Evolutionary conservation across 2,888 invertebrate species (phyloP).

Genomic region (Mongoloraphidia duomilia): DNA sequence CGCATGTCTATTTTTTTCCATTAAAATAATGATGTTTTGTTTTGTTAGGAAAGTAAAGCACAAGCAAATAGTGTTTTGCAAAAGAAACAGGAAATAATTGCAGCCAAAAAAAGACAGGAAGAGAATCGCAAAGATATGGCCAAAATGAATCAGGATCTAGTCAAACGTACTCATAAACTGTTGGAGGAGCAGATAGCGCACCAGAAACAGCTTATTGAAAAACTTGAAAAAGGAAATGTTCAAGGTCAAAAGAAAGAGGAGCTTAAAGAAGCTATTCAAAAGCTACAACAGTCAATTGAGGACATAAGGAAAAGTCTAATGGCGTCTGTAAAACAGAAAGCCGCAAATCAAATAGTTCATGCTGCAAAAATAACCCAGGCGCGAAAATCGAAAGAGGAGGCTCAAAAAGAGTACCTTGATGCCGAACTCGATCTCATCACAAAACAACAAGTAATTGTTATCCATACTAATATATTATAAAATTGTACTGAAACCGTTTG

Average conservation of each 20-base stretch:
- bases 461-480: neutral
- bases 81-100: constrained; percentile 40
- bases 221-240: constrained; percentile 55
- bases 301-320: constrained; percentile 53
- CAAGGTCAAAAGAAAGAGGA: constrained; percentile 57
- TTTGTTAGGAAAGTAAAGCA: constrained; percentile 21
- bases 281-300: constrained; percentile 71
- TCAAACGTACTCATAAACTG: constrained; percentile 72
- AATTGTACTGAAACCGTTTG: too few relatives aligned
- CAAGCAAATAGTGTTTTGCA: constrained; percentile 32
- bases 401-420: constrained; percentile 79
- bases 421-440: constrained; percentile 83
- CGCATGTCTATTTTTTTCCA: too few relatives aligned
- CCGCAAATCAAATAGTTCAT: constrained; percentile 5
- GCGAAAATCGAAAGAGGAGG: constrained; percentile 59
- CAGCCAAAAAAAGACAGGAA: constrained; percentile 56
- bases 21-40: too few relatives aligned
- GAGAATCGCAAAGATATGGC: constrained; percentile 59
- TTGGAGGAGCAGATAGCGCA: constrained; percentile 82
- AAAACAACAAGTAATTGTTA: constrained; percentile 51
- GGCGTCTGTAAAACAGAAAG: constrained; percentile 20
- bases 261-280: constrained; percentile 66
- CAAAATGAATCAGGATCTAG: constrained; percentile 64
- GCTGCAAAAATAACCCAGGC: constrained; percentile 24
- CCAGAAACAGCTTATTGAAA: constrained; percentile 68